Conservation (phyloP, 35 echinoderm and acorn worm species). For the Anneissia japonica region DNA sequence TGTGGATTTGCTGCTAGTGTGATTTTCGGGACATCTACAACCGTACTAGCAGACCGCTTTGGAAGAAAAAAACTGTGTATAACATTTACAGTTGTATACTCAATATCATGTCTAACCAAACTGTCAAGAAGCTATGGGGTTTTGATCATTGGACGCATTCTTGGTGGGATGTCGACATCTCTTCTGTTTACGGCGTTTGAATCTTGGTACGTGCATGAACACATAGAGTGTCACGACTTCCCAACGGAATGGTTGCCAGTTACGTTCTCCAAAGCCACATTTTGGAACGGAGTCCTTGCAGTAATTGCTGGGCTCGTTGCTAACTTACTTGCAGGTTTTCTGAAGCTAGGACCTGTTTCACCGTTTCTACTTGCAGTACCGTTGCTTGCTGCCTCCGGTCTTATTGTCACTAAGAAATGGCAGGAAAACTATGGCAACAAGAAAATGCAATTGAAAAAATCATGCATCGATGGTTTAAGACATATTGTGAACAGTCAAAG, state of each 20-base stretch:
- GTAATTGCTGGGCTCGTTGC: constrained; percentile 76
- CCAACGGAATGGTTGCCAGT: constrained; percentile 87
- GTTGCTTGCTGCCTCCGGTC: constrained; percentile 68
- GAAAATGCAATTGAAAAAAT: constrained; percentile 58
- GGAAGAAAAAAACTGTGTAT: constrained; percentile 96
- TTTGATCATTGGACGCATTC: constrained; percentile 72
- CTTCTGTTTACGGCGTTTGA: constrained; percentile 93
- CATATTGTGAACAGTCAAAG: constrained; percentile 55
- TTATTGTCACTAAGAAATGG: constrained; percentile 68
- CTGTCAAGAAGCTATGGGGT: constrained; percentile 66
- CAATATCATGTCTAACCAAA: constrained; percentile 84
- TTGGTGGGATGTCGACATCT: constrained; percentile 87
- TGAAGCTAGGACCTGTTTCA: constrained; percentile 67
- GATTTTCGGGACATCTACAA: constrained; percentile 70
- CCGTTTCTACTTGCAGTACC: constrained; percentile 94
- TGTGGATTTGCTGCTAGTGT: constrained; percentile 91
- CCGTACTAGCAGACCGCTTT: constrained; percentile 60
- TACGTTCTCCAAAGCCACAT: constrained; percentile 79
- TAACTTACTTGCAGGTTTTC: constrained; percentile 61
- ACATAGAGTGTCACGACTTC: constrained; percentile 88
- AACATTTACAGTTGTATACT: constrained; percentile 90
- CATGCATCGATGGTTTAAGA: constrained; percentile 66
- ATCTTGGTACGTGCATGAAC: constrained; percentile 95
- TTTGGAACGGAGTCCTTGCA: constrained; percentile 91
- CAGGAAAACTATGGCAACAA: constrained; percentile 80